Conservation (phyloP, 2,797 vertebrate genomes). For the Tympanoctomys barrerae region DNA sequence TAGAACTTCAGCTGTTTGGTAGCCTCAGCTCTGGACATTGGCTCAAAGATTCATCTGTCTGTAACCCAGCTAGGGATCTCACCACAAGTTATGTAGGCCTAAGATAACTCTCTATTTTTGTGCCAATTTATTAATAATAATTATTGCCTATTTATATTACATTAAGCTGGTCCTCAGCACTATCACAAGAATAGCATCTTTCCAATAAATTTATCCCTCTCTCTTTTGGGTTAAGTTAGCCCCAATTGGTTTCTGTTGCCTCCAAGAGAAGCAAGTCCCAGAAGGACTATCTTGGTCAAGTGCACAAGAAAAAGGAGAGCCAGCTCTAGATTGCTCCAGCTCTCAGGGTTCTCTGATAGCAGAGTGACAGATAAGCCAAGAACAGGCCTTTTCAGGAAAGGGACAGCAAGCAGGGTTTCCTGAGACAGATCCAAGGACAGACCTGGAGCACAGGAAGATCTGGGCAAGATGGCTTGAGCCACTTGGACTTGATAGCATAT, state of each 20-base stretch:
- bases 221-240: not conserved
- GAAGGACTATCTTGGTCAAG: constrained; percentile 11
- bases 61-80: not conserved
- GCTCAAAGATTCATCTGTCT: not conserved
- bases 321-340: not conserved
- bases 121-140: not conserved
- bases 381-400: constrained; percentile 47
- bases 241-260: not conserved
- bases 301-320: not conserved
- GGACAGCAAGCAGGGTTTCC: not conserved
- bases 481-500: not conserved
- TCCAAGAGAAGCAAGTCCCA: not conserved
- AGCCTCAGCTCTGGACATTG: not conserved
- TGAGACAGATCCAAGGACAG: not conserved
- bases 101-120: not conserved
- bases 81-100: not conserved
- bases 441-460: no score
- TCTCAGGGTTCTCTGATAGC: not conserved
- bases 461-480: not conserved
- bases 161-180: not conserved
- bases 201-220: not conserved
- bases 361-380: constrained; percentile 70
- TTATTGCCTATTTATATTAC: not conserved
- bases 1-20: not conserved
- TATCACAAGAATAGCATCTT: not conserved